These are phyloP conservation scores for Perca fluviatilis DNA, from an alignment of 2,113 vertebrate genomes.

Conservation along the genomic window DNA sequence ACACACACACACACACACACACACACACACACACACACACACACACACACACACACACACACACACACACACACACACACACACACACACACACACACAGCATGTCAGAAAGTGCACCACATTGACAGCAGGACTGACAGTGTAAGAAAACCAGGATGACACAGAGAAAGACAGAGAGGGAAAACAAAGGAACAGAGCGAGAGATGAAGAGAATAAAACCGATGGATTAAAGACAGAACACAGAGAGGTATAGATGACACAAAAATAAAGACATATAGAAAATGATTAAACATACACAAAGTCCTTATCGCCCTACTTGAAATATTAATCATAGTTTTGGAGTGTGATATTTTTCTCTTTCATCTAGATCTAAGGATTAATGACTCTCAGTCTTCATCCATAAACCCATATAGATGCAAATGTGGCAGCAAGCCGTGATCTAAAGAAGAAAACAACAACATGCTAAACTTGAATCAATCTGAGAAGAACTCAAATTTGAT, in stretches of 20 bases:
- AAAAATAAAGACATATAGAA: conserved; percentile 11
- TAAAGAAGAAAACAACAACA: conserved; percentile 3
- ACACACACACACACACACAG: conserved; percentile 8
- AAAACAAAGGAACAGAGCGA: conserved; percentile 16
- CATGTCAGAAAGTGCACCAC: conserved; percentile 37
- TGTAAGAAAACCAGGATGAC: conserved; percentile 44
- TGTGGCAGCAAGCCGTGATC: background rate
- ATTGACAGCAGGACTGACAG: conserved; percentile 47
- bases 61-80: conserved; percentile 24
- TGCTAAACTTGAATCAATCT: background rate
- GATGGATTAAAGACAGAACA: conserved; percentile 4
- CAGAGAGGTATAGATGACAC: background rate
- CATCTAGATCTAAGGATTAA: conserved; percentile 17
- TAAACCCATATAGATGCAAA: conserved; percentile 57
- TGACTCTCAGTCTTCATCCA: conserved; percentile 12
- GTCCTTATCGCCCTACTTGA: background rate
- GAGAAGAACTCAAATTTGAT: background rate
- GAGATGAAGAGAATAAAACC: background rate
- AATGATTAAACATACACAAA: conserved; percentile 18
- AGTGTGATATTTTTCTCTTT: conserved; percentile 1
- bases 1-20: conserved; percentile 28
- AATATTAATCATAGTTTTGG: conserved; percentile 31
- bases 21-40: conserved; percentile 17
- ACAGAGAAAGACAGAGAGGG: conserved; percentile 4
- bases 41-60: conserved; percentile 11